Conservation (phyloP, 2,113 vertebrate genomes). For the Hirundichthys speculiger region DNA sequence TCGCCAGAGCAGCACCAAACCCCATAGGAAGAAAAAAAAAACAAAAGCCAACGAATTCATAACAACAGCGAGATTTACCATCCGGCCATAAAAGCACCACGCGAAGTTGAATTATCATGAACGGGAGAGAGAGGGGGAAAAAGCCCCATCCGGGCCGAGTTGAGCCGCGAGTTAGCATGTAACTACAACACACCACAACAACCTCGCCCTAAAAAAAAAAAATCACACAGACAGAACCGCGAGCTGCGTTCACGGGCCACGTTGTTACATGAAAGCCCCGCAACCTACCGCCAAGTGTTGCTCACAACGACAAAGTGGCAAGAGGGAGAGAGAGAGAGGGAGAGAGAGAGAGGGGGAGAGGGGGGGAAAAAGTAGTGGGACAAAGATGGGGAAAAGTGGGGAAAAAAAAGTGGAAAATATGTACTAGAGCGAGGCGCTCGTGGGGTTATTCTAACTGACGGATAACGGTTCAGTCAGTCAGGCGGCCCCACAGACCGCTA, state of each 20-base stretch:
- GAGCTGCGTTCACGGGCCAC: conserved; percentile 51
- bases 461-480: conserved; percentile 84
- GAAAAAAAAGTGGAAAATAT: conserved; percentile 18
- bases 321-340: conserved; percentile 38
- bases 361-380: background rate
- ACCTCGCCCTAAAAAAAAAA: conserved; percentile 63
- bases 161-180: conserved; percentile 43
- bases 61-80: background rate
- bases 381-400: conserved; percentile 31
- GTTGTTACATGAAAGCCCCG: conserved; percentile 58
- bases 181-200: conserved; percentile 49
- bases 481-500: conserved; percentile 77
- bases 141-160: conserved; percentile 17
- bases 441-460: conserved; percentile 54
- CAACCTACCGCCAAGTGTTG: conserved; percentile 60
- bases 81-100: conserved; percentile 9
- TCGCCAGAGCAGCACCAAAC: conserved; percentile 3
- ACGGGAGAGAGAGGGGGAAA: no score
- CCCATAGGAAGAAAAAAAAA: conserved; percentile 25
- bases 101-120: conserved; percentile 21
- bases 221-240: conserved; percentile 20
- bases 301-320: conserved; percentile 37
- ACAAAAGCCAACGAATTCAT: conserved; percentile 2
- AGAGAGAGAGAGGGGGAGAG: conserved; percentile 32
- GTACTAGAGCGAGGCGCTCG: conserved; percentile 39